Evolutionary conservation across 1,140 invertebrate species (phyloP).

Genomic region (Drosophila yakuba): DNA sequence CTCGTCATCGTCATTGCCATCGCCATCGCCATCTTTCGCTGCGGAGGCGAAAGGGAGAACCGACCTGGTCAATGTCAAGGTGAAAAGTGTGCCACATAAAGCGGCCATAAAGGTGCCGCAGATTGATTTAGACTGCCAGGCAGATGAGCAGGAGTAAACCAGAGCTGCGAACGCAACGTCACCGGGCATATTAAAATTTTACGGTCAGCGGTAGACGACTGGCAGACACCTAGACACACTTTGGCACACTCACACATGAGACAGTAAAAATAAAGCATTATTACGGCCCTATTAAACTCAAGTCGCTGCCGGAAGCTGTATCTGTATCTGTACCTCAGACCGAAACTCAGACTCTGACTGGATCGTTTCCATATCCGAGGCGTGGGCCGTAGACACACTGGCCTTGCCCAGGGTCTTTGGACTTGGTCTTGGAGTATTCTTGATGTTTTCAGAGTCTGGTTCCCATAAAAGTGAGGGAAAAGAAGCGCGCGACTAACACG

Average conservation of each 20-base stretch:
- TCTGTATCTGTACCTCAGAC: conserved; percentile 34
- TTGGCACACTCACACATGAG: conserved; percentile 58
- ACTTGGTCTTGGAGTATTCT: conserved; percentile 6
- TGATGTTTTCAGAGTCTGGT: conserved; percentile 10
- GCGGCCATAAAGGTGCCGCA: conserved; percentile 75
- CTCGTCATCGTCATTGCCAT: background rate
- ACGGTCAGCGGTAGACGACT: conserved; percentile 69
- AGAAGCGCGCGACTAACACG: conserved; percentile 57
- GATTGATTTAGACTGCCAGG: conserved; percentile 61
- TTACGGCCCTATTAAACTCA: conserved; percentile 75
- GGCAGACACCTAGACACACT: conserved; percentile 72
- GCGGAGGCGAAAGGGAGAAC: conserved; percentile 11
- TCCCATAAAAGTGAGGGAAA: conserved; percentile 46
- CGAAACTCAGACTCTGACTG: background rate
- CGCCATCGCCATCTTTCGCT: too few species aligned
- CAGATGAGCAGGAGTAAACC: conserved; percentile 7
- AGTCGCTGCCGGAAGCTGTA: conserved; percentile 65
- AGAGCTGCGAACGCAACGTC: conserved; percentile 13
- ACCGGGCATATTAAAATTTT: conserved; percentile 71
- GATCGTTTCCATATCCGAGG: background rate
- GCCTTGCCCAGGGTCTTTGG: conserved; percentile 35
- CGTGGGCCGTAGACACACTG: conserved; percentile 38
- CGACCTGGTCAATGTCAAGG: conserved; percentile 73
- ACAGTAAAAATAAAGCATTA: conserved; percentile 82
- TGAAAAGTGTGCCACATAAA: conserved; percentile 80